Base-by-base conservation (phyloP, 2,797 vertebrate species). In the Pogoniulus pusillus region DNA sequence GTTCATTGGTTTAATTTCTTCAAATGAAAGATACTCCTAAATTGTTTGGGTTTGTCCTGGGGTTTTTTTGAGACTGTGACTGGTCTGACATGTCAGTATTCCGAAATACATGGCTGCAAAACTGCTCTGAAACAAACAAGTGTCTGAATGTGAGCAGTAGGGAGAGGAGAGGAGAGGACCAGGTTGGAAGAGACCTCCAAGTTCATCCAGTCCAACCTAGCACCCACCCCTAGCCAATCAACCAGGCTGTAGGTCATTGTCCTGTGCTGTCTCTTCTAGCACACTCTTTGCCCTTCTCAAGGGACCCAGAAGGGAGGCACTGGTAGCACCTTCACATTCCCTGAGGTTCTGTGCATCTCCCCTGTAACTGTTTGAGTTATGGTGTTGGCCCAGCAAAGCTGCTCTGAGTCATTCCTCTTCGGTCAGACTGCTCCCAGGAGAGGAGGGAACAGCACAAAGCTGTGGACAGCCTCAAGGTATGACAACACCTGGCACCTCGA, bases 351-450 rank as follows among this genome's bases (percentile, higher is more conserved):
- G 24, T 8, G 13, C 24, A 37, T 23, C 15, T 8, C 16, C 1
- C 2, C 14, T 5, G 9, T 2, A 3, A 11, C 7, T 43, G 64
- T 41, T 41, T 41, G 17, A 41, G 6, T 41, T 41, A 41, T 39
- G 39, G 41, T 41, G 41, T 16, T 41, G 41, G 9, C 18, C 23
- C 64, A 30, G 23, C 41, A 41, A 41, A 41, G 17, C 9, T 69
- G 30, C 47, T 73, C 63, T 64, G 35, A 30, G 17, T 37, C 23
- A 9, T 26, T 72, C 27, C 34, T 16, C n/a, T 70, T 39, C 26
- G 0, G 0, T 35, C 37, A 47, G 7, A 13, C 6, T 57, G 14
- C 10, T 53, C 29, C 20, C 13, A 10, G 43, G n/a, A 71, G 26
- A 51, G 55, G 7, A 70, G 84, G 19, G 37, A 87, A 14, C 19